Percentiles rank a stretch among this genome's conserved stretches.
phyloP scores from a whole-genome alignment of 2,113 vertebrate species.

The Corvus cornix region DNA sequence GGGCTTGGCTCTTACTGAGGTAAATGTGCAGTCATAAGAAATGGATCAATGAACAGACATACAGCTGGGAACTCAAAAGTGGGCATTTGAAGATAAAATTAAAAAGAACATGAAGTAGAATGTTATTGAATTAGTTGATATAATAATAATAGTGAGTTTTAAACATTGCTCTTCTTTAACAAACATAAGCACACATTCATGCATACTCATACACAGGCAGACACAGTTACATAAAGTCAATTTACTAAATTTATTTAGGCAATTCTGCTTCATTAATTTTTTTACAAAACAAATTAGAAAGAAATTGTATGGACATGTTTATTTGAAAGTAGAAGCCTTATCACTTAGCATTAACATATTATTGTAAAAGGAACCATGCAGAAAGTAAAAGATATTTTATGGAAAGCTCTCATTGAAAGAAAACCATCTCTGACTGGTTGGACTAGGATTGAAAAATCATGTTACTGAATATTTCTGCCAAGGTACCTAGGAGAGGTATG shows the following conservation, averaged over 20 bases:
- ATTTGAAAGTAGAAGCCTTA: neutral
- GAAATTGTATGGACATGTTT: neutral
- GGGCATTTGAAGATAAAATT: neutral
- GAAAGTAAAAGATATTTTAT: neutral
- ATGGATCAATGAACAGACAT: neutral
- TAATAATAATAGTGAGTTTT: neutral
- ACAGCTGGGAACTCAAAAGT: neutral
- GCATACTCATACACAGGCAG: neutral
- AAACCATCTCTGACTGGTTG: neutral
- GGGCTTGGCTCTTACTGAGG: neutral
- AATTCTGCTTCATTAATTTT: neutral
- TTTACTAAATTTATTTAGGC: neutral
- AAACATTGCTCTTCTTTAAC: neutral
- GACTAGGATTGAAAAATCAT: neutral
- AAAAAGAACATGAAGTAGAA: neutral
- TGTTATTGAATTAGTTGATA: neutral
- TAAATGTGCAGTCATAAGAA: neutral
- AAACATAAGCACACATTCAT: neutral
- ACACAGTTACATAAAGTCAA: neutral
- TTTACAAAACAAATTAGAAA: neutral
- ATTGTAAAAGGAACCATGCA: neutral
- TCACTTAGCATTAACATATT: neutral
- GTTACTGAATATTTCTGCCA: neutral
- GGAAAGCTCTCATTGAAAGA: neutral
- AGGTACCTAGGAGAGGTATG: neutral